phyloP scores from a whole-genome alignment of 2,797 vertebrate species.

The Poecilia wingei region DNA sequence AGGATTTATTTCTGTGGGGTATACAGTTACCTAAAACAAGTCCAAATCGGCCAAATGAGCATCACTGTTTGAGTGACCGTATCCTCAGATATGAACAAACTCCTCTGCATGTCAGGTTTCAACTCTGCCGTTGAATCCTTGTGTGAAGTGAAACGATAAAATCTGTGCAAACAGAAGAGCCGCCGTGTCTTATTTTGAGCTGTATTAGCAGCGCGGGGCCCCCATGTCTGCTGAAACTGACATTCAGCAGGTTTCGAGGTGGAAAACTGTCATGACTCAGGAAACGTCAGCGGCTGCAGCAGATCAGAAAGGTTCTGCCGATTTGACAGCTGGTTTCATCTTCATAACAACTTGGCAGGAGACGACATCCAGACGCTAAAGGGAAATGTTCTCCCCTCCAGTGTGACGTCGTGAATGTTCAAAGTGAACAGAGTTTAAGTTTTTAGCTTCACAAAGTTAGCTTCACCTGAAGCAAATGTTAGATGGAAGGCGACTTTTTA shows the following conservation, averaged over 20 bases:
- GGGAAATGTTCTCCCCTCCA: not conserved
- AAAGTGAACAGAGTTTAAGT: not conserved
- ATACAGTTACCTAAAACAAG: too few relatives aligned
- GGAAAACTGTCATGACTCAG: constrained; percentile 43
- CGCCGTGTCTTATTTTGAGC: constrained; percentile 41
- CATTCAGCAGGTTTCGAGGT: constrained; percentile 75
- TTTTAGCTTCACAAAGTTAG: not conserved
- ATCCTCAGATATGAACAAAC: not conserved
- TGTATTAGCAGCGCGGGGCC: constrained; percentile 45
- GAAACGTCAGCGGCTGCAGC: constrained; percentile 35
- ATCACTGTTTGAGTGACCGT: not conserved
- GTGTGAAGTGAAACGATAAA: constrained; percentile 7
- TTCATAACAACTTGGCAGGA: not conserved
- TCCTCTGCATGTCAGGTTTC: not conserved
- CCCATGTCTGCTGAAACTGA: constrained; percentile 72
- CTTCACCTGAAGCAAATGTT: not conserved
- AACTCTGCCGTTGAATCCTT: not conserved
- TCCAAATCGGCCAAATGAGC: too few relatives aligned
- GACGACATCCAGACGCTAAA: constrained; percentile 7
- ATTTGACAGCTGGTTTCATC: constrained; percentile 4
- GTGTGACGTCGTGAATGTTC: not conserved
- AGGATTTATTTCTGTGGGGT: too few relatives aligned
- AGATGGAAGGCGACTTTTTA: not conserved
- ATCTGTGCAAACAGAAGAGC: constrained; percentile 12
- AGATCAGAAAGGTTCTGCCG: constrained; percentile 43